A percentile compares a stretch with the other conserved stretches of the same genome.
Conservation (phyloP, 2,113 vertebrate genomes). For the Rhodinocichla rosea region DNA sequence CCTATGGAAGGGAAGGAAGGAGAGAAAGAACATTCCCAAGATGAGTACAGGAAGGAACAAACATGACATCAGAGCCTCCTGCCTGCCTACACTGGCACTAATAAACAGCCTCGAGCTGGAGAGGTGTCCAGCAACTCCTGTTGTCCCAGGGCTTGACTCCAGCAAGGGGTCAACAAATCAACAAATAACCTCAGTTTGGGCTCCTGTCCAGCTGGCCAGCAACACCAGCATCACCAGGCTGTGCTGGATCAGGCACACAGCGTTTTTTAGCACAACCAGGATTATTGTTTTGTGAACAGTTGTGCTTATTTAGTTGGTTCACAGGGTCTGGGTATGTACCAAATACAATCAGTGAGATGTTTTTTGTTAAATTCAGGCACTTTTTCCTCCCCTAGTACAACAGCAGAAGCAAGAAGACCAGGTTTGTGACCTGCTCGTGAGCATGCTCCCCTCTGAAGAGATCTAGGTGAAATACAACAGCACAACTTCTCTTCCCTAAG, state of each 20-base stretch:
- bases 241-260: background rate
- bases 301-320: background rate
- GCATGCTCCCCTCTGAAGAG: background rate
- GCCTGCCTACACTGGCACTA: constrained; percentile 6
- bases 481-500: background rate
- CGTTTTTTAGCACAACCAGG: background rate
- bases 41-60: constrained; percentile 35
- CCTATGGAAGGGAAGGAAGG: constrained; percentile 69
- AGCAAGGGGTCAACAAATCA: background rate
- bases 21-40: constrained; percentile 42
- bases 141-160: background rate
- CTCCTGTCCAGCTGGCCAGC: background rate
- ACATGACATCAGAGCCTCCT: constrained; percentile 25
- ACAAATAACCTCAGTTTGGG: background rate
- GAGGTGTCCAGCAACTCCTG: background rate
- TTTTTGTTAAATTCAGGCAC: background rate
- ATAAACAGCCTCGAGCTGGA: background rate
- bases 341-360: background rate
- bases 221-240: background rate
- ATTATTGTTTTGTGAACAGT: background rate
- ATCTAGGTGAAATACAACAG: background rate
- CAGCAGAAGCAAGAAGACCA: background rate
- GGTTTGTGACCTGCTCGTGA: background rate
- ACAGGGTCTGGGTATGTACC: background rate
- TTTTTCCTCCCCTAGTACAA: background rate